A percentile compares a stretch with the other conserved stretches of the same genome.
phyloP scores from a whole-genome alignment of 2,797 vertebrate genomes.

The Gallinago nigripennis region DNA sequence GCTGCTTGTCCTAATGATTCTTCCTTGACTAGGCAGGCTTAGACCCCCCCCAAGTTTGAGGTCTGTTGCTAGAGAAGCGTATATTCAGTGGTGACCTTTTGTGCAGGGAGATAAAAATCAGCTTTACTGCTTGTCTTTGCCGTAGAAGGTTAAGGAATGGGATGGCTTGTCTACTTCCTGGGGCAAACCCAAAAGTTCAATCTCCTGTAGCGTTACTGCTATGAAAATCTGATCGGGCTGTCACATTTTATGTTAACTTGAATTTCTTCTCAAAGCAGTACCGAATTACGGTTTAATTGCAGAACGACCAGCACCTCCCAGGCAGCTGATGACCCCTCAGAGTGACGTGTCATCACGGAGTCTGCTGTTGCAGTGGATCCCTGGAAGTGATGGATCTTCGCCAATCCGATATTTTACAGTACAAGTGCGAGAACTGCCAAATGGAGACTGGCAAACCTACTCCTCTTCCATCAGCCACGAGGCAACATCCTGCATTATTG shows the following conservation, averaged over 20 bases:
- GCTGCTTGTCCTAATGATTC: background rate
- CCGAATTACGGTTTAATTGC: background rate
- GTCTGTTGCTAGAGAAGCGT: background rate
- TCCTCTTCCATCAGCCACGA: constrained; percentile 87
- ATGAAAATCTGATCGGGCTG: background rate
- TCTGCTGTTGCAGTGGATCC: constrained; percentile 87
- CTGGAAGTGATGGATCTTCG: constrained; percentile 87
- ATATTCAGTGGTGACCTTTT: background rate
- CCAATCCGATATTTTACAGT: constrained; percentile 91
- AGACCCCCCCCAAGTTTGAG: background rate
- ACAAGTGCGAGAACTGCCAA: constrained; percentile 86
- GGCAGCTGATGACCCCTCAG: constrained; percentile 85
- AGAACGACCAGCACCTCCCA: constrained; percentile 91
- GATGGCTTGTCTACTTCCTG: background rate
- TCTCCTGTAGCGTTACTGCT: background rate
- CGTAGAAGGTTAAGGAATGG: background rate
- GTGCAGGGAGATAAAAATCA: background rate
- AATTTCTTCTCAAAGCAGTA: background rate
- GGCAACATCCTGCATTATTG: constrained; percentile 80
- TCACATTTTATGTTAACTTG: background rate
- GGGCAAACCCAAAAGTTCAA: background rate
- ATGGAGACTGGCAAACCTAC: constrained; percentile 84
- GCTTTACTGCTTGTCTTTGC: background rate
- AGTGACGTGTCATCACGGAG: constrained; percentile 84
- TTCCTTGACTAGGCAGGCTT: background rate